Percentiles rank a stretch among this genome's conserved stretches.
Evolutionary conservation across 1,140 invertebrate species (phyloP).

Genomic region (Wasmannia auropunctata): DNA sequence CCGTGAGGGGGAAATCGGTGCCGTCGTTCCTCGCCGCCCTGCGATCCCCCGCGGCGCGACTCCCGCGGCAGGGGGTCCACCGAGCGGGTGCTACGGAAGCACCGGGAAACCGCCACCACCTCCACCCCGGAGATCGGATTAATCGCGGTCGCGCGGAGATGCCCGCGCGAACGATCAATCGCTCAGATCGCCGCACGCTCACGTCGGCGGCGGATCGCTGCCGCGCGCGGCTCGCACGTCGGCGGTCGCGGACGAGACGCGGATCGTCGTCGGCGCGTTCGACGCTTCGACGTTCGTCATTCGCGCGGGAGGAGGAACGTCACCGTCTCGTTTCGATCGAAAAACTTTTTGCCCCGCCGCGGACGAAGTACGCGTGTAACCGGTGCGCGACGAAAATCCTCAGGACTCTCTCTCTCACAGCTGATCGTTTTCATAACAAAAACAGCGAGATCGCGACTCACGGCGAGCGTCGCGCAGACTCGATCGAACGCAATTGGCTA

Average conservation of each 20-base stretch:
- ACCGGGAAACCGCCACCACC: too few relatives aligned
- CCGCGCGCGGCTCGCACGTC: not conserved
- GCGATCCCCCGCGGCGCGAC: not conserved
- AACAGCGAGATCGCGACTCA: not conserved
- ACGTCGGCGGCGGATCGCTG: not conserved
- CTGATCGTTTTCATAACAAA: conserved; percentile 45
- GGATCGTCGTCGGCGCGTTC: not conserved
- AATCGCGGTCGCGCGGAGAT: not conserved
- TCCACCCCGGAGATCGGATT: not conserved
- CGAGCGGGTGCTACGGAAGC: too few relatives aligned
- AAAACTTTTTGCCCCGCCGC: not conserved
- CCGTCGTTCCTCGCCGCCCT: not conserved
- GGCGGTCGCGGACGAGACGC: not conserved
- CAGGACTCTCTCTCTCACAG: conserved; percentile 8
- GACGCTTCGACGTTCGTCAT: not conserved
- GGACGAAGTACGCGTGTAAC: not conserved
- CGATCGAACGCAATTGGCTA: not conserved
- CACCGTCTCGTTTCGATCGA: not conserved
- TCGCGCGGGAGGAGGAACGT: not conserved
- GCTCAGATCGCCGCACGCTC: not conserved
- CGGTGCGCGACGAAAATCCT: not conserved
- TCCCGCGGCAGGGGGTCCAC: not conserved
- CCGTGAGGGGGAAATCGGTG: not conserved
- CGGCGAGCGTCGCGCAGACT: conserved; percentile 1
- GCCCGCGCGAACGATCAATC: not conserved